Evolutionary conservation across 2,888 invertebrate genomes (phyloP).

Genomic region (Temnothorax ravouxi): DNA sequence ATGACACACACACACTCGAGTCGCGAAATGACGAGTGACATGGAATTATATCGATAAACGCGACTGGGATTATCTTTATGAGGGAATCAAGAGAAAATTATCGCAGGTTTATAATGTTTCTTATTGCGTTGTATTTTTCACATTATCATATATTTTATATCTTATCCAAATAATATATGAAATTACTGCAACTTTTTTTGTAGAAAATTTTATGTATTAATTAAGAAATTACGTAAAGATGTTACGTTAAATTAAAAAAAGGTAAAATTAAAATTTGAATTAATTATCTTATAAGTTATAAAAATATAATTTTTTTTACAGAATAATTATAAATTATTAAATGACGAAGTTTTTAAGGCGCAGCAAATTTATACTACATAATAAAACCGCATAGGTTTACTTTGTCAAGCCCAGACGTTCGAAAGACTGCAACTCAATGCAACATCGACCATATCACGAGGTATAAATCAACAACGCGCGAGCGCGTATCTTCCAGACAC

Average conservation of each 20-base stretch:
- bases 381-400: neutral
- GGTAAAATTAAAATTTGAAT: neutral
- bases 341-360: neutral
- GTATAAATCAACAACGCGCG: conserved; percentile 10
- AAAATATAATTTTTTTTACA: neutral
- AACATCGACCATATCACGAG: neutral
- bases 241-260: neutral
- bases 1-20: conserved; percentile 45
- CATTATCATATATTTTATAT: neutral
- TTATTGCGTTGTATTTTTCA: neutral
- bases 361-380: neutral
- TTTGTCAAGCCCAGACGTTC: neutral
- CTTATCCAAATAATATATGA: neutral
- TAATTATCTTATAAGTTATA: neutral
- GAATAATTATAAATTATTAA: neutral
- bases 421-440: neutral
- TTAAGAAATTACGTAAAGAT: neutral
- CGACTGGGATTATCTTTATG: neutral
- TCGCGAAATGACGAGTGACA: conserved; percentile 12
- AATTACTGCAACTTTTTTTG: neutral
- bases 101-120: neutral
- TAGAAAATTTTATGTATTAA: neutral
- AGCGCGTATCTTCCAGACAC: conserved; percentile 13
- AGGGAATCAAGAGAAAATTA: neutral
- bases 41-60: neutral